Base-by-base conservation (phyloP, 2,888 invertebrate genomes). In the Platypus cylindrus region DNA sequence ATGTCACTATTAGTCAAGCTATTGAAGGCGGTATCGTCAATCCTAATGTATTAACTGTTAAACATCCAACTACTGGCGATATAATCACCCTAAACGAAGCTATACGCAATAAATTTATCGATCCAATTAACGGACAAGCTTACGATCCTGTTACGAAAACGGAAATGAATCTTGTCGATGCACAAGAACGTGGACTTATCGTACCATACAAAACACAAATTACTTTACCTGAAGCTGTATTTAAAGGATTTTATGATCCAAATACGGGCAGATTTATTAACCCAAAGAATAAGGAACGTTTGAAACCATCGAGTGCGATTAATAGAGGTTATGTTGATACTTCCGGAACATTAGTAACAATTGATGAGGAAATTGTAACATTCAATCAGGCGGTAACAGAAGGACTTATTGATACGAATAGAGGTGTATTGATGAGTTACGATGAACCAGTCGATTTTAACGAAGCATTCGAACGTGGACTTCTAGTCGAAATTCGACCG, bases 201-300 rank as follows among this genome's bases (percentile, higher is more conserved):
- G 71, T 87, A 4, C 82, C 85, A 5, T 78, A 84, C 24, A 83
- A 85, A 56, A 75, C 79, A 33, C 83, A 81, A 58, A 75, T 86
- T 44, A 84, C 84, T 40, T 66, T 90, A 17, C 83, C 85, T 1
- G 87, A 89, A 63, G 90, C 90, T 2, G 79, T 91, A n/a, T 82
- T 82, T 52, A 81, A 84, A 62, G 89, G 89, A n/a, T 74, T 84
- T 43, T 90, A 89, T 53, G 86, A 93, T 65, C 79, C 83, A 0
- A 72, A 75, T 49, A 78, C 81, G 20, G 89, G 90, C 29, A 76
- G 81, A 52, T 83, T 87, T 53, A 78, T 78, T 22, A 81, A 82
- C 56, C 78, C 84, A 2, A 71, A 75, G 50, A 80, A 78, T n/a
- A 76, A 78, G 48, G 82, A 83, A 58, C 78, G 80, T 55, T 62